A percentile compares a stretch with the other conserved stretches of the same genome.
These are phyloP conservation scores for Perccottus glenii DNA, from an alignment of 2,113 vertebrate genomes.

Conservation along the genomic window DNA sequence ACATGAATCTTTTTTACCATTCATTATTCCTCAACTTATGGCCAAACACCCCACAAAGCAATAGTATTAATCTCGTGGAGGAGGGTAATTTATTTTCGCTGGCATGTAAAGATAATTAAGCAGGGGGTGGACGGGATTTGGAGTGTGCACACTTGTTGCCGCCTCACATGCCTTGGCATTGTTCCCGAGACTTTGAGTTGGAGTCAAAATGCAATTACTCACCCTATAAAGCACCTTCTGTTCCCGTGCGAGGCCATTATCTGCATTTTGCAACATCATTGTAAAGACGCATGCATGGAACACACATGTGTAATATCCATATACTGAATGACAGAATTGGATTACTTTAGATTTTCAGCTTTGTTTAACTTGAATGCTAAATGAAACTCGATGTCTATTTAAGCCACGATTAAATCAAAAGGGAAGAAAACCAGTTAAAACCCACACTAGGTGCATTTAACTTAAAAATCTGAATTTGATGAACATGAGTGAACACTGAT, in stretches of 20 bases:
- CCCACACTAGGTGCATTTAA: no score
- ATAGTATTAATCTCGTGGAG: conserved; percentile 65
- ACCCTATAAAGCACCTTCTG: no score
- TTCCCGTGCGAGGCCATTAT: conserved; percentile 21
- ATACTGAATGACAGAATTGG: no score
- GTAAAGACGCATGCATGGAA: conserved; percentile 15
- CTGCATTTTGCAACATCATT: conserved; percentile 30
- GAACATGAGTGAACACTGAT: no score
- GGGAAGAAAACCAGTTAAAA: no score
- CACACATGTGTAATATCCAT: no score
- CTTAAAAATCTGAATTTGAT: no score
- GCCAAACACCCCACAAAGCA: conserved; percentile 44
- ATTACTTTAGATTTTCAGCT: no score
- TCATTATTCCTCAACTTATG: conserved; percentile 61
- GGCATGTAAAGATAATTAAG: conserved; percentile 66
- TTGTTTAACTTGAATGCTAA: conserved; percentile 16
- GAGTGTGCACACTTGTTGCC: conserved; percentile 31
- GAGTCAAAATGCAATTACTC: no score
- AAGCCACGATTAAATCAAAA: neutral
- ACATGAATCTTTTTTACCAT: conserved; percentile 29
- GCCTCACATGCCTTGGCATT: conserved; percentile 45
- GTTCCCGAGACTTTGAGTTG: no score
- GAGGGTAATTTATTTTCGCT: conserved; percentile 69
- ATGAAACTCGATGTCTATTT: conserved; percentile 16
- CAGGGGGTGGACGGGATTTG: conserved; percentile 35